A percentile compares a stretch with the other conserved stretches of the same genome.
Conservation (phyloP, 2,888 invertebrate species). For the Patella ulyssiponensis region DNA sequence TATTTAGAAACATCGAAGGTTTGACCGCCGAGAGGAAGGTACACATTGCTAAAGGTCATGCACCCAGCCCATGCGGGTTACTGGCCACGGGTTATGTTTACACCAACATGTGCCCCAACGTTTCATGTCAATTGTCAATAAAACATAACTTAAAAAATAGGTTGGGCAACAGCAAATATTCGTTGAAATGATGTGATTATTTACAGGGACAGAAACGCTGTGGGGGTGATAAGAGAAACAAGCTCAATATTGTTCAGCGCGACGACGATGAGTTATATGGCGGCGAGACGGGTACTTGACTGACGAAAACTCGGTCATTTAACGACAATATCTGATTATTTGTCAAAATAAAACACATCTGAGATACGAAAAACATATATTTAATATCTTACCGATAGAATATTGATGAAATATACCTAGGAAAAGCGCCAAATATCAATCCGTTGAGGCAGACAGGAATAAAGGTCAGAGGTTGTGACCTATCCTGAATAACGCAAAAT, state of each 20-base stretch:
- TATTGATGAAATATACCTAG: too few species aligned
- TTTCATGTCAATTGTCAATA: background rate
- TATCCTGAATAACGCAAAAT: conserved; percentile 49
- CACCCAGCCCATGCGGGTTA: conserved; percentile 53
- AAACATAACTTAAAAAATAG: background rate
- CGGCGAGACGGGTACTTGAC: conserved; percentile 12
- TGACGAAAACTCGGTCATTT: conserved; percentile 6
- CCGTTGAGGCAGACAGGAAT: conserved; percentile 50
- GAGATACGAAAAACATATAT: background rate
- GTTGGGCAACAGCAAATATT: too few species aligned
- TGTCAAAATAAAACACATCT: background rate
- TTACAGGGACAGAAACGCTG: too few species aligned
- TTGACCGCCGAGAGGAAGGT: conserved; percentile 17
- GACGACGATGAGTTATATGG: conserved; percentile 8
- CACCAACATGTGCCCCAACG: conserved; percentile 24
- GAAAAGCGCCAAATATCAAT: conserved; percentile 14
- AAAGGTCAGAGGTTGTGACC: conserved; percentile 71
- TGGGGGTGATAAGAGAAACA: too few species aligned
- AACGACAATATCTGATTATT: background rate
- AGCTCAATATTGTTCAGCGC: background rate
- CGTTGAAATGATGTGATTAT: too few species aligned
- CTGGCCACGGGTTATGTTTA: conserved; percentile 51
- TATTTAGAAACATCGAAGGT: background rate
- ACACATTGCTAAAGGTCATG: conserved; percentile 67
- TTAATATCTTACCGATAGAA: conserved; percentile 18